phyloP scores from a whole-genome alignment of 2,888 invertebrate species.

The Sylvicola cinctus region DNA sequence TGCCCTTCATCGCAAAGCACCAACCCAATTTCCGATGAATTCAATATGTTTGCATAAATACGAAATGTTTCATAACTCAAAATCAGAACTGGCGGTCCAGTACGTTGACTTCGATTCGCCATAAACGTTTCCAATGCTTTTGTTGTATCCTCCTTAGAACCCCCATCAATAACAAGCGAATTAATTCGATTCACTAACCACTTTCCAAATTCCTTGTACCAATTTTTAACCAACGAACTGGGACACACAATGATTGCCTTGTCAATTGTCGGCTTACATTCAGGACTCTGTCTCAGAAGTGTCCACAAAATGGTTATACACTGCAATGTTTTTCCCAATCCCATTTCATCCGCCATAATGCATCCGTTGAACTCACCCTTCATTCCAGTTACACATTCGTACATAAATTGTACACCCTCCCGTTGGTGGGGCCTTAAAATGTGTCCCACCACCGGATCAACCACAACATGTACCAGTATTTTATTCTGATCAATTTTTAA shows the following conservation, averaged over 20 bases:
- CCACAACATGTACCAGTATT: slow-evolving; percentile 76
- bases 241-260: slow-evolving; percentile 94
- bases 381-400: slow-evolving; percentile 88
- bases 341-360: slow-evolving; percentile 91
- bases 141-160: slow-evolving; percentile 70
- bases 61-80: slow-evolving; percentile 98
- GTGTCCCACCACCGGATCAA: slow-evolving; percentile 81
- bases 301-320: slow-evolving; percentile 96
- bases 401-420: slow-evolving; percentile 98
- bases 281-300: slow-evolving; percentile 76
- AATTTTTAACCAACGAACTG: slow-evolving; percentile 94
- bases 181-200: slow-evolving; percentile 77
- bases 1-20: slow-evolving; percentile 99
- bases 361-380: slow-evolving; percentile 77
- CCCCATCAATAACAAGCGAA: slow-evolving; percentile 70
- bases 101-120: slow-evolving; percentile 53
- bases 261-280: slow-evolving; percentile 70
- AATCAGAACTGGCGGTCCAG: slow-evolving; percentile 77
- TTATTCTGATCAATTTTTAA: slow-evolving; percentile 51
- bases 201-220: slow-evolving; percentile 96
- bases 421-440: slow-evolving; percentile 92
- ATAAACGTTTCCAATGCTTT: slow-evolving; percentile 63
- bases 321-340: slow-evolving; percentile 89
- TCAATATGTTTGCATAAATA: slow-evolving; percentile 73
- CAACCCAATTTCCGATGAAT: slow-evolving; percentile 79